A percentile compares a stretch with the other conserved stretches of the same genome.
Conservation (phyloP, 2,888 invertebrate species). For the Teleiodes luculella region DNA sequence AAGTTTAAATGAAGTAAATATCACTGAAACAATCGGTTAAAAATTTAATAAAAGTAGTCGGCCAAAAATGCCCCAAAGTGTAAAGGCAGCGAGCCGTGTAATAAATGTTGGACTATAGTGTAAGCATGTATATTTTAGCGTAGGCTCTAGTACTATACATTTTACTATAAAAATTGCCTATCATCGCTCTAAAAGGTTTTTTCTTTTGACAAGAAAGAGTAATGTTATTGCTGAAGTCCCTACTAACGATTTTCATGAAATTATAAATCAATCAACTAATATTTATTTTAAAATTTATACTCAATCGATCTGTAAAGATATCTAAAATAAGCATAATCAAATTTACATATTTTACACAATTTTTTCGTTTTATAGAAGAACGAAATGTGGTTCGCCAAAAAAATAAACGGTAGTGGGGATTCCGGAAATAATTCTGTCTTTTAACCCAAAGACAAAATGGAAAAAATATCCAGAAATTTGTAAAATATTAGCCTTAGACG, state of each 20-base stretch:
- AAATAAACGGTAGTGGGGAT: not conserved
- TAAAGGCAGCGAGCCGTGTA: slow-evolving; percentile 57
- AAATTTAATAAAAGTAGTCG: too few relatives aligned
- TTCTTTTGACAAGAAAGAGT: slow-evolving; percentile 5
- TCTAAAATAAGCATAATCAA: too few relatives aligned
- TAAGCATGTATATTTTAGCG: slow-evolving; percentile 12
- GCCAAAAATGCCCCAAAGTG: slow-evolving; percentile 17
- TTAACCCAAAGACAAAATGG: slow-evolving; percentile 19
- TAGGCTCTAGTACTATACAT: slow-evolving; percentile 9
- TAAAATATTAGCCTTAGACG: slow-evolving; percentile 63
- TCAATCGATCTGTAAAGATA: too few relatives aligned
- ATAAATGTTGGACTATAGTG: slow-evolving; percentile 49
- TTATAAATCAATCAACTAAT: not conserved
- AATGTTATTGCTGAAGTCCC: not conserved
- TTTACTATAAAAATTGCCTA: slow-evolving; percentile 8
- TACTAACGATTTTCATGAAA: not conserved
- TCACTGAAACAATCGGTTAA: too few relatives aligned
- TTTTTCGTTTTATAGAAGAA: too few relatives aligned
- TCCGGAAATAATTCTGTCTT: slow-evolving; percentile 6
- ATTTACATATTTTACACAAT: too few relatives aligned
- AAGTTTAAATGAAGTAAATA: too few relatives aligned
- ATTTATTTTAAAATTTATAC: too few relatives aligned
- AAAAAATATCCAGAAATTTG: slow-evolving; percentile 40
- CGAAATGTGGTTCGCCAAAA: not conserved
- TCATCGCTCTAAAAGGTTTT: slow-evolving; percentile 7